Conservation (phyloP, 2,113 vertebrate species). For the Calypte anna region DNA sequence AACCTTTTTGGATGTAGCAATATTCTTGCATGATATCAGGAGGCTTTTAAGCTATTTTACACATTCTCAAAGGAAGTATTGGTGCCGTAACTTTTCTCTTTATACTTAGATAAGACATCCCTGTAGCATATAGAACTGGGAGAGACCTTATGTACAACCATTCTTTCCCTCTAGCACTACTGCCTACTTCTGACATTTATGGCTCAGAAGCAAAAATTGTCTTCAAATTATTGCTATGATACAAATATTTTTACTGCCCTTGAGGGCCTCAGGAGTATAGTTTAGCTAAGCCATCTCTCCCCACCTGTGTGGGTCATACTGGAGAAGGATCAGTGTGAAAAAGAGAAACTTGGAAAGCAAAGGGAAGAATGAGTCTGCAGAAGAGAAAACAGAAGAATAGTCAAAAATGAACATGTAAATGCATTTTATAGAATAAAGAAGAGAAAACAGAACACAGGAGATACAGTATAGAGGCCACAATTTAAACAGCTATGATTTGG, state of each 20-base stretch:
- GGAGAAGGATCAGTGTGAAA: neutral
- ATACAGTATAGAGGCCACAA: neutral
- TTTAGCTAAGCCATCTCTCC: neutral
- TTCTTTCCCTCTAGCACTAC: neutral
- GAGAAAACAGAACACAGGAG: neutral
- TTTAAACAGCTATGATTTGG: neutral
- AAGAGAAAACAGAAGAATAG: neutral
- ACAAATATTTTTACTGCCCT: neutral
- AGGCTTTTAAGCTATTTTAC: constrained; percentile 12
- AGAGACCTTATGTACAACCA: neutral
- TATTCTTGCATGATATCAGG: neutral
- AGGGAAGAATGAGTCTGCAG: neutral
- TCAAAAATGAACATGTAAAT: neutral
- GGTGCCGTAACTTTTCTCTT: constrained; percentile 3
- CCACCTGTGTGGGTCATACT: neutral
- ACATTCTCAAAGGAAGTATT: neutral
- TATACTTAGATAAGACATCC: neutral
- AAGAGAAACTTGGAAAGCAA: neutral
- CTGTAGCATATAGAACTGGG: neutral
- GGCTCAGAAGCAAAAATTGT: neutral
- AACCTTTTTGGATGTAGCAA: neutral
- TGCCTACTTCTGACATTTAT: neutral
- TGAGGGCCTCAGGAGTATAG: neutral
- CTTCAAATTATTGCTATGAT: neutral
- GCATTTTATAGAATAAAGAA: neutral